Evolutionary conservation across 1,140 invertebrate species (phyloP).

Genomic region (Scaptomyza graminum): DNA sequence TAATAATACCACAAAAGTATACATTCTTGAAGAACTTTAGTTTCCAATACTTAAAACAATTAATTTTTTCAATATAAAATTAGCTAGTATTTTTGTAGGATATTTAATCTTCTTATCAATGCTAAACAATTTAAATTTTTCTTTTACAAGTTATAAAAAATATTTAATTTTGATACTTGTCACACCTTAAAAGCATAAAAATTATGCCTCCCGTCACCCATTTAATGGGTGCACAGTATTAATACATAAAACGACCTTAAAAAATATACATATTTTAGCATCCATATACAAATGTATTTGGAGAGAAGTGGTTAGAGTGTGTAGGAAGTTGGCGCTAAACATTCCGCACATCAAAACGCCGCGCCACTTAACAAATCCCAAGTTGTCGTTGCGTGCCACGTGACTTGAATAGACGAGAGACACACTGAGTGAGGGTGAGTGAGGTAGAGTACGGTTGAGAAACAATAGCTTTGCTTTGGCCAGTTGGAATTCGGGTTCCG

Average conservation of each 20-base stretch:
- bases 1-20: too few relatives aligned
- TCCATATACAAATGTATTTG: background rate
- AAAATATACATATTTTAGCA: background rate
- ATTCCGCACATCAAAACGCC: slow-evolving; percentile 71
- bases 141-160: too few relatives aligned
- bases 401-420: slow-evolving; percentile 65
- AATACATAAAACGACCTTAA: slow-evolving; percentile 8
- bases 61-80: too few relatives aligned
- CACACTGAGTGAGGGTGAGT: background rate
- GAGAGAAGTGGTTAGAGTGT: background rate
- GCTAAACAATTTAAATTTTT: background rate
- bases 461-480: slow-evolving; percentile 79
- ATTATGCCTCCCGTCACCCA: too few relatives aligned
- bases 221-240: too few relatives aligned
- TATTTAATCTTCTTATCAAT: too few relatives aligned
- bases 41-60: too few relatives aligned
- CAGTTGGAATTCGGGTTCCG: slow-evolving; percentile 59
- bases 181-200: too few relatives aligned
- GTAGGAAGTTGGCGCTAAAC: slow-evolving; percentile 37
- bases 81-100: too few relatives aligned
- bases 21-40: too few relatives aligned
- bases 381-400: slow-evolving; percentile 81
- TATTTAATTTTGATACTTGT: background rate
- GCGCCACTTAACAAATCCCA: slow-evolving; percentile 81
- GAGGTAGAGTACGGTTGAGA: slow-evolving; percentile 22